Percentiles rank a stretch among this genome's conserved stretches.
Conservation (phyloP, 2,888 invertebrate genomes). For the Cheilosia impressa region DNA sequence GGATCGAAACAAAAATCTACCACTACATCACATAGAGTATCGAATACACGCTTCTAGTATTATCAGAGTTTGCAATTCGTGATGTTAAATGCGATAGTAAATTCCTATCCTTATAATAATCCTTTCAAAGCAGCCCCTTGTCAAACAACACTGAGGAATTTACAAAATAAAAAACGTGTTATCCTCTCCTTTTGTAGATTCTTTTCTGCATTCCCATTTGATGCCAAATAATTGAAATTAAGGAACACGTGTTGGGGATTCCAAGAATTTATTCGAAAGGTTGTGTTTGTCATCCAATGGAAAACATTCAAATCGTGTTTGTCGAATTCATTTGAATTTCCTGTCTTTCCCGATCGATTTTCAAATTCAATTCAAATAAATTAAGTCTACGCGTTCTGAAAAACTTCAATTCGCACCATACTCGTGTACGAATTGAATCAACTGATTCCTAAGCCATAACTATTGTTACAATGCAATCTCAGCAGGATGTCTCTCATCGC, state of each 20-base stretch:
- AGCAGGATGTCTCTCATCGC: slow-evolving; percentile 53
- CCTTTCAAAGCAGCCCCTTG: slow-evolving; percentile 49
- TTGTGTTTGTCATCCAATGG: slow-evolving; percentile 27
- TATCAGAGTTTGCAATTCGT: slow-evolving; percentile 51
- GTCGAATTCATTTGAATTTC: background rate
- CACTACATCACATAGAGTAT: background rate
- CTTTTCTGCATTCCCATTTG: slow-evolving; percentile 39
- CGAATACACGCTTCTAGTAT: slow-evolving; percentile 30
- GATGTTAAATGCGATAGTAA: slow-evolving; percentile 45
- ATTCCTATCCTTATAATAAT: slow-evolving; percentile 45
- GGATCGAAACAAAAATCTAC: slow-evolving; percentile 36
- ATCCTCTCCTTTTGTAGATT: slow-evolving; percentile 5
- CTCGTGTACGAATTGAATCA: slow-evolving; percentile 35
- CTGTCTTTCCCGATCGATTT: background rate
- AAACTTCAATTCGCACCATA: background rate
- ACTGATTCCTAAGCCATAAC: slow-evolving; percentile 51
- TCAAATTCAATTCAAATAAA: slow-evolving; percentile 19
- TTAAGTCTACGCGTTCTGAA: background rate
- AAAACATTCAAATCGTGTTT: slow-evolving; percentile 4
- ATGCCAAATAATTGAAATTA: slow-evolving; percentile 59
- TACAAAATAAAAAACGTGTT: slow-evolving; percentile 22
- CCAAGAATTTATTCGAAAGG: slow-evolving; percentile 29
- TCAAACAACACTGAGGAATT: slow-evolving; percentile 39
- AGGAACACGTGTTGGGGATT: slow-evolving; percentile 67
- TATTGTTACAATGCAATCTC: slow-evolving; percentile 48